Evolutionary conservation across 2,113 vertebrate genomes (phyloP).

Genomic region (Pollimyrus isidori): DNA sequence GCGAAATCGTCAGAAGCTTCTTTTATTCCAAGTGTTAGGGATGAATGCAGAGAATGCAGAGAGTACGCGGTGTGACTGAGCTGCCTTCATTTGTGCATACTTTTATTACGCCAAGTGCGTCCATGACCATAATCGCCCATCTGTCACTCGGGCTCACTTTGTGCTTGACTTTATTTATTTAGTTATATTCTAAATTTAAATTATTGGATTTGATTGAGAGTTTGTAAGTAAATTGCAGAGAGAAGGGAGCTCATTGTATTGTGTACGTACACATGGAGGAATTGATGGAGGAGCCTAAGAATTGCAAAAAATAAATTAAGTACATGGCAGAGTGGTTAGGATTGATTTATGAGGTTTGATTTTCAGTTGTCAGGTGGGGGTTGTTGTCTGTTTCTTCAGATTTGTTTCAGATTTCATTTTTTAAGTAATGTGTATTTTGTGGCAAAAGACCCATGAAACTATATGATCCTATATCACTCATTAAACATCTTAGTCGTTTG

Average conservation of each 20-base stretch:
- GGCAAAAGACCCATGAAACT: neutral
- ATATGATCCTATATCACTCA: neutral
- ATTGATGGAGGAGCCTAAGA: neutral
- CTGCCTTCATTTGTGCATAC: neutral
- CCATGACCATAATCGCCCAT: slow-evolving; percentile 10
- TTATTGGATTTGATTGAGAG: slow-evolving; percentile 7
- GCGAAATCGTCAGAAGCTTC: neutral
- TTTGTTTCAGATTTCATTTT: neutral
- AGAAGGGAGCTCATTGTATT: neutral
- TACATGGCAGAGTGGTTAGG: neutral
- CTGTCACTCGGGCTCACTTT: neutral
- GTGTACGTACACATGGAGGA: neutral
- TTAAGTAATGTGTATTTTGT: neutral
- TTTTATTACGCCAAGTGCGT: neutral
- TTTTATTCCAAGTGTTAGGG: neutral
- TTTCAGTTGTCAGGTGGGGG: neutral
- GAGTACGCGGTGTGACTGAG: neutral
- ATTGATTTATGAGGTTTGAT: neutral
- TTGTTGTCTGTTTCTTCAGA: neutral
- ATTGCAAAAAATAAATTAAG: neutral
- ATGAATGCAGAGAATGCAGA: neutral
- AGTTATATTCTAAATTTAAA: neutral
- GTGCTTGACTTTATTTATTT: neutral
- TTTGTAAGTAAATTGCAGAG: neutral
- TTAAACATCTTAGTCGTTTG: neutral